These are phyloP conservation scores for Scortum barcoo DNA, from an alignment of 2,113 vertebrate species.

Conservation along the genomic window DNA sequence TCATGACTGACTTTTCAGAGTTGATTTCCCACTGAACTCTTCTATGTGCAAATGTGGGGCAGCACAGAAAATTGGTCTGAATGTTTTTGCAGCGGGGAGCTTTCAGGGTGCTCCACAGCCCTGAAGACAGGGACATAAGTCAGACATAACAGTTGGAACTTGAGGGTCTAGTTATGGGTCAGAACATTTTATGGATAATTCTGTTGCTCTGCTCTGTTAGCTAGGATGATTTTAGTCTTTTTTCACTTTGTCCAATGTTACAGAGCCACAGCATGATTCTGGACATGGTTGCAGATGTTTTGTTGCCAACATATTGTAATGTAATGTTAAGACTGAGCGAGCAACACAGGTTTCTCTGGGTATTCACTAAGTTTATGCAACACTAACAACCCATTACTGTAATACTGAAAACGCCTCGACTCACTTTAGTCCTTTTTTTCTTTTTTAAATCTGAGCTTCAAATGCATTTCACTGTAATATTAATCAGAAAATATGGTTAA, in stretches of 20 bases:
- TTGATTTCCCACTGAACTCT: constrained; percentile 1
- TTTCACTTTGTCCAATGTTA: too few relatives aligned
- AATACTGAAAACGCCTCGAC: too few relatives aligned
- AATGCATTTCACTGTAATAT: too few relatives aligned
- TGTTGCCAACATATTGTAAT: not conserved
- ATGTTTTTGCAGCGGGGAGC: not conserved
- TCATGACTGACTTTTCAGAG: not conserved
- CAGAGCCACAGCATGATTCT: too few relatives aligned
- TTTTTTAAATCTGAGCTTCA: too few relatives aligned
- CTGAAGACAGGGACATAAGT: too few relatives aligned
- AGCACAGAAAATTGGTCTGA: not conserved
- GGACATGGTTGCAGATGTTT: too few relatives aligned
- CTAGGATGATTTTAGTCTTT: not conserved
- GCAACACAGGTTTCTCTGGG: too few relatives aligned
- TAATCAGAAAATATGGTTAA: too few relatives aligned
- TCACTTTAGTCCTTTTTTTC: too few relatives aligned
- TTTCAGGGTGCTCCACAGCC: not conserved
- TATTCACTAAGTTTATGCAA: too few relatives aligned
- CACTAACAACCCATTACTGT: too few relatives aligned
- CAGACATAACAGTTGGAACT: not conserved
- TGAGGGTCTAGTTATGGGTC: not conserved
- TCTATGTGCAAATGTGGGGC: not conserved
- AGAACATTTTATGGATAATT: not conserved
- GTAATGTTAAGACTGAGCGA: not conserved
- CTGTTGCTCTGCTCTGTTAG: not conserved